Base-by-base conservation (phyloP, 1,140 invertebrate genomes). In the Brachionus asplanchnoidis region DNA sequence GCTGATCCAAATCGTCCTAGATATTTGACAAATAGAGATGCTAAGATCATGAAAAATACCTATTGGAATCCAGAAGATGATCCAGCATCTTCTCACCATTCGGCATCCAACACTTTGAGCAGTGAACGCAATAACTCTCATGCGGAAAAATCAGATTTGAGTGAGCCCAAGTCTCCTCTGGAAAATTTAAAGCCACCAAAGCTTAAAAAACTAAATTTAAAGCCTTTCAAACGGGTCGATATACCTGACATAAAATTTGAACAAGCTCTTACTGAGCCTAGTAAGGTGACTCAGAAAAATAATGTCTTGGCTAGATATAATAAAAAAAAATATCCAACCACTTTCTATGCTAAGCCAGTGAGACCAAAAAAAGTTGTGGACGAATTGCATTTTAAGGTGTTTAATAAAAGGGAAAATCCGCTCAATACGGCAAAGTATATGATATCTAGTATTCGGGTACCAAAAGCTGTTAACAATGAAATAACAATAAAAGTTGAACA, bases 291-390 rank as follows among this genome's bases (percentile, higher is more conserved):
- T 17, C 12, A 5, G 5, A 20, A 73, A 73, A 73, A 8, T 40
- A 20, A 73, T 3, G 68, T 73, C 42, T n/a, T 73, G 17, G n/a
- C 32, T 17, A 42, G 68, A 42, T 73, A 73, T 42, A 73, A 42
- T 11, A 73, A 73, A 73, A 73, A 73, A 73, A 73, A 73, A 11
- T 73, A 73, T 73, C 32, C 68, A 42, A 40, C 32, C 11, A 73
- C 68, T n/a, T 42, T 73, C 23, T 73, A 73, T 73, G 68, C 68
- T 42, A 73, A 73, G 68, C 68, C 68, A 20, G 40, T 73, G 40
- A 73, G 36, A 42, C 68, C 68, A 12, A 40, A 40, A 73, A 73
- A 36, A n/a, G 17, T n/a, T 73, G 14, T 11, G 6, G 32, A 73
- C 44, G 53, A 60, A 23, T 20, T 60, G 8, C 68, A 73, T 12